These are phyloP conservation scores for Odontophorus gujanensis DNA, from an alignment of 2,113 vertebrate species.

Conservation along the genomic window DNA sequence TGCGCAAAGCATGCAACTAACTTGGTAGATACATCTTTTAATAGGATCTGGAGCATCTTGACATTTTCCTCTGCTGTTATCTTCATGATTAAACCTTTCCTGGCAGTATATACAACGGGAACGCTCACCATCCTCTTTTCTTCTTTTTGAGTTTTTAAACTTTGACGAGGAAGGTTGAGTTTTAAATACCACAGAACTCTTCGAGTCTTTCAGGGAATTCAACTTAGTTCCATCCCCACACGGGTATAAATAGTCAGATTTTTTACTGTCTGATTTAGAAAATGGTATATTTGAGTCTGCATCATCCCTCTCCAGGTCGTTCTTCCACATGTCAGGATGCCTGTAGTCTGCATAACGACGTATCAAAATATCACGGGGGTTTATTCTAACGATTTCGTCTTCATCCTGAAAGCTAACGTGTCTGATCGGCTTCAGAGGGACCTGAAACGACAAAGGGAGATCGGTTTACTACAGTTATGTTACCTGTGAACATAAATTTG, in stretches of 20 bases:
- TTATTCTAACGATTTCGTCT: slow-evolving; percentile 98
- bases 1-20: slow-evolving; percentile 99
- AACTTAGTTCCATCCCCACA: slow-evolving; percentile 88
- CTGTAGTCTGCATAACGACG: slow-evolving; percentile 98
- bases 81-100: slow-evolving; percentile 98
- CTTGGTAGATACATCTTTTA: slow-evolving; percentile 97
- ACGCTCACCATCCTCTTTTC: slow-evolving; percentile 96
- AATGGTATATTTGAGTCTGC: slow-evolving; percentile 85
- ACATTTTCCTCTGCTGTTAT: slow-evolving; percentile 96
- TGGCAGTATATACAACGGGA: slow-evolving; percentile 98
- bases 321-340: slow-evolving; percentile 96
- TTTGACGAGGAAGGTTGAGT: slow-evolving; percentile 92
- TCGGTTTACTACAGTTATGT: background rate
- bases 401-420: slow-evolving; percentile 98
- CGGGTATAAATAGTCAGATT: slow-evolving; percentile 90
- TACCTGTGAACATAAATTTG: too few relatives aligned
- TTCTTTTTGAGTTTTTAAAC: slow-evolving; percentile 90
- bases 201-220: slow-evolving; percentile 87
- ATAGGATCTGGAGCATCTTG: slow-evolving; percentile 98
- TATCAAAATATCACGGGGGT: slow-evolving; percentile 95
- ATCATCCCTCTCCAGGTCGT: slow-evolving; percentile 89
- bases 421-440: slow-evolving; percentile 86
- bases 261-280: slow-evolving; percentile 94
- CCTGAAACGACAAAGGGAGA: slow-evolving; percentile 73
- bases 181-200: slow-evolving; percentile 86